Percentiles rank a stretch among this genome's conserved stretches.
Conservation (phyloP, 2,113 vertebrate species). For the Campylomormyrus numenius region DNA sequence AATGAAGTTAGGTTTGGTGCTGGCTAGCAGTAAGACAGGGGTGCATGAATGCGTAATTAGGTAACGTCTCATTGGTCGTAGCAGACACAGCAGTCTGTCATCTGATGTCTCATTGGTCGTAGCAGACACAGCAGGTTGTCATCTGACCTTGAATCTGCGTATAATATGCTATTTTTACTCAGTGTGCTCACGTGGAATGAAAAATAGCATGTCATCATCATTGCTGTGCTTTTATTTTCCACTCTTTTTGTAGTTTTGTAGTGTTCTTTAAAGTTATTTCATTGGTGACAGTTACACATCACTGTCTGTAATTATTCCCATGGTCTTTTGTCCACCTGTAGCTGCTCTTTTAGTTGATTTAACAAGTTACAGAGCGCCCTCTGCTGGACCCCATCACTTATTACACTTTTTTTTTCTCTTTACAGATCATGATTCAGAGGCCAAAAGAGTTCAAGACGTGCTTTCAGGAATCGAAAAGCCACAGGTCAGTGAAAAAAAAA, state of each 20-base stretch:
- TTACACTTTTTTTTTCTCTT: neutral
- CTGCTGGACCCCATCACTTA: slow-evolving; percentile 21
- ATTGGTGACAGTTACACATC: neutral
- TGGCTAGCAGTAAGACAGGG: neutral
- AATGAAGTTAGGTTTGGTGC: neutral
- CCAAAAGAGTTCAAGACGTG: slow-evolving; percentile 87
- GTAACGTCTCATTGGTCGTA: neutral
- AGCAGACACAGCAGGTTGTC: neutral
- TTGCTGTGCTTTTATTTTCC: neutral
- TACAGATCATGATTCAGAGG: slow-evolving; percentile 88
- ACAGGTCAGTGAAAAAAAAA: slow-evolving; percentile 69
- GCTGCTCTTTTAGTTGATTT: neutral
- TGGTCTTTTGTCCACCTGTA: neutral
- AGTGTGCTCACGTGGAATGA: neutral
- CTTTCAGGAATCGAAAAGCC: slow-evolving; percentile 93
- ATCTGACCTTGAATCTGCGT: neutral
- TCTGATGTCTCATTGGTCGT: neutral
- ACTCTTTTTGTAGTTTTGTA: neutral
- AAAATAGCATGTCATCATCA: neutral
- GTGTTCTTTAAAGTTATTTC: neutral
- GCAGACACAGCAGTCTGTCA: neutral
- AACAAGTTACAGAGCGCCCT: neutral
- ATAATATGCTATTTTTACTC: neutral
- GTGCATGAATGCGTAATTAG: neutral
- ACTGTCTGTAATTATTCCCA: neutral